Percentiles rank a stretch among this genome's conserved stretches.
These are phyloP conservation scores for Connochaetes taurinus DNA, from an alignment of 2,113 vertebrate species.

Conservation along the genomic window DNA sequence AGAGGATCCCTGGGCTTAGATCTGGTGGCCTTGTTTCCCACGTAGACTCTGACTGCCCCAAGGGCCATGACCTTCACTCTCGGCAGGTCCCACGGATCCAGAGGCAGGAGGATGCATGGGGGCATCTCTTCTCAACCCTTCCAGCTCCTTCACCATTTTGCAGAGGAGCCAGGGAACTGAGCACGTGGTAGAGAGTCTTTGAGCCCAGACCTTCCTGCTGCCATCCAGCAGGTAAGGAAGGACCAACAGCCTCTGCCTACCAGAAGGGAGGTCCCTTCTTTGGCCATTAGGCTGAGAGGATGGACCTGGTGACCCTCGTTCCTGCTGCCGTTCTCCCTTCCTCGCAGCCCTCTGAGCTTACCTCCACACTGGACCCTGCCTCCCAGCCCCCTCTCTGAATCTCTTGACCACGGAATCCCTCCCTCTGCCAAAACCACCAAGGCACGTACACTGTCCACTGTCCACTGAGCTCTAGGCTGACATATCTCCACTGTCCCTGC, in stretches of 20 bases:
- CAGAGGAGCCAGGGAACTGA: not conserved
- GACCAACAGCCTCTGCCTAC: not conserved
- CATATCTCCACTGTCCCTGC: too few species aligned
- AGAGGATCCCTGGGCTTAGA: not conserved
- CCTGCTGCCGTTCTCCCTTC: fast-evolving
- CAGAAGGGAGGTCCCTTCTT: fast-evolving
- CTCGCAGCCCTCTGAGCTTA: fast-evolving
- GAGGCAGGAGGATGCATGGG: fast-evolving
- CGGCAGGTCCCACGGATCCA: fast-evolving
- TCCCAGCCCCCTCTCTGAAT: not conserved
- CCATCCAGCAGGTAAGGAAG: too few species aligned
- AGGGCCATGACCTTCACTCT: fast-evolving
- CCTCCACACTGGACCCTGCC: not conserved
- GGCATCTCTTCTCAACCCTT: not conserved
- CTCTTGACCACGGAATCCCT: not conserved
- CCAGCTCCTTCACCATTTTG: fast-evolving
- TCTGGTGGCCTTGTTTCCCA: not conserved
- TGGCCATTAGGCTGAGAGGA: not conserved
- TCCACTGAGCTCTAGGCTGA: not conserved
- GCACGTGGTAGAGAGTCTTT: not conserved
- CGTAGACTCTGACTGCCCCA: fast-evolving
- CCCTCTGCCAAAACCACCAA: not conserved
- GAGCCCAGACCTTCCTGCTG: not conserved
- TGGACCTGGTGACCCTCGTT: too few species aligned
- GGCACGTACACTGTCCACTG: not conserved